Evolutionary conservation across 2,797 vertebrate species (phyloP).

Genomic region (Micropoecilia bifurca): DNA sequence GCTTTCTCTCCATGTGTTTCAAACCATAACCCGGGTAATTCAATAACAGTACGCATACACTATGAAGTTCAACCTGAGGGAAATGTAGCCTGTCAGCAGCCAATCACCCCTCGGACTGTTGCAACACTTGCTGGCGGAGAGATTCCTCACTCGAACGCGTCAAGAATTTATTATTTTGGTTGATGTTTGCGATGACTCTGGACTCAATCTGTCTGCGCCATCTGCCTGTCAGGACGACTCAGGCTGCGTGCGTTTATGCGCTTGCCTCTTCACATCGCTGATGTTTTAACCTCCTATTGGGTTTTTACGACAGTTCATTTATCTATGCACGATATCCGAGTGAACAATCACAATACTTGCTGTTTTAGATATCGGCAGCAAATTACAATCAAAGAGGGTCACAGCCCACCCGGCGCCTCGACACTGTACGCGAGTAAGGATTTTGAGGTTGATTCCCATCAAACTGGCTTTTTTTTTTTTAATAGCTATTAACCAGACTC

Average conservation of each 20-base stretch:
- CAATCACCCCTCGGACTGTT: slow-evolving; percentile 61
- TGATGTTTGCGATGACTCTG: slow-evolving; percentile 61
- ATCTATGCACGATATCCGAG: slow-evolving; percentile 22
- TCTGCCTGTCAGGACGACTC: slow-evolving; percentile 62
- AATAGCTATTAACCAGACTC: slow-evolving; percentile 79
- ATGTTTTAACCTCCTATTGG: slow-evolving; percentile 27
- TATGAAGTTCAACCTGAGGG: slow-evolving; percentile 61
- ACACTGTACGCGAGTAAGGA: slow-evolving; percentile 60
- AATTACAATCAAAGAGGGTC: slow-evolving; percentile 66
- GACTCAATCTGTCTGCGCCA: slow-evolving; percentile 56
- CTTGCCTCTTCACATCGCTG: slow-evolving; percentile 21
- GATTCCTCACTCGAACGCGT: slow-evolving; percentile 39
- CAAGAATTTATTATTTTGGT: slow-evolving; percentile 67
- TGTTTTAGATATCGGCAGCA: slow-evolving; percentile 52
- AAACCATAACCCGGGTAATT: slow-evolving; percentile 65
- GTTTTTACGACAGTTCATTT: slow-evolving; percentile 45
- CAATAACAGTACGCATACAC: slow-evolving; percentile 62
- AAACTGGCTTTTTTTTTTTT: slow-evolving; percentile 71
- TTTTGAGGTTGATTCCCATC: slow-evolving; percentile 76
- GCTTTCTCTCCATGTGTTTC: slow-evolving; percentile 58
- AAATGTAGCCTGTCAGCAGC: slow-evolving; percentile 73
- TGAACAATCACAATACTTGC: slow-evolving; percentile 28
- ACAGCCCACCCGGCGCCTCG: slow-evolving; percentile 66
- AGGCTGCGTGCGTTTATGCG: slow-evolving; percentile 7
- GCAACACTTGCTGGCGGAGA: slow-evolving; percentile 65